phyloP scores from a whole-genome alignment of 2,797 vertebrate species.

The Rhincodon typus region DNA sequence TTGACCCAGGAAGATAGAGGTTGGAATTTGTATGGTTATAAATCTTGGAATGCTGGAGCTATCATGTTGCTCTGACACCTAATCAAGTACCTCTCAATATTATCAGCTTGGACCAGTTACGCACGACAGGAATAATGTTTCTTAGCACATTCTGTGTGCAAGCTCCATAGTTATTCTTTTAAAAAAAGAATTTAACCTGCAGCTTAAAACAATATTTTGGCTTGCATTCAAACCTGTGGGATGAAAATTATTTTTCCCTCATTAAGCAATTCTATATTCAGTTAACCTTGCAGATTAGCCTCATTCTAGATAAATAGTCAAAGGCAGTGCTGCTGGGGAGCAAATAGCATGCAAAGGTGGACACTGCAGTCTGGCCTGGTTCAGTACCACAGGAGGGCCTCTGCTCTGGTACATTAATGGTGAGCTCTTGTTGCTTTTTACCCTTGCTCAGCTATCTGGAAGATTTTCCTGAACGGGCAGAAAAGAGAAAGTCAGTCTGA shows the following conservation, averaged over 20 bases:
- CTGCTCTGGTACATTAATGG: neutral
- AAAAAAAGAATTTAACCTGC: neutral
- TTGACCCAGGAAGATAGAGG: constrained; percentile 34
- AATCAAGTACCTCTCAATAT: constrained; percentile 21
- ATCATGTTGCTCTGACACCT: constrained; percentile 26
- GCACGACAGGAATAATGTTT: constrained; percentile 6
- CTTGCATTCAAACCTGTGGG: constrained; percentile 30
- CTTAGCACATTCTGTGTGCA: neutral
- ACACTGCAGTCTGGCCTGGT: constrained; percentile 24
- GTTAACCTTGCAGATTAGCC: constrained; percentile 32
- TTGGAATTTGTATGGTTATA: constrained; percentile 13
- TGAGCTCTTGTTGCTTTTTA: neutral
- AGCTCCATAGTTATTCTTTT: neutral
- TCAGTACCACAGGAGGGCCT: neutral
- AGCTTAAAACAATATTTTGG: constrained; percentile 31
- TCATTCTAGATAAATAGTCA: constrained; percentile 6
- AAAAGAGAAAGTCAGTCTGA: constrained; percentile 26
- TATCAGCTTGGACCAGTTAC: constrained; percentile 22
- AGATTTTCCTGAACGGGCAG: constrained; percentile 13
- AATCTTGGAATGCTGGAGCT: constrained; percentile 31
- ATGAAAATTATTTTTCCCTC: constrained; percentile 16
- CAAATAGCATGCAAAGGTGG: neutral
- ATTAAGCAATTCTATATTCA: constrained; percentile 28
- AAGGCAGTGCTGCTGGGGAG: constrained; percentile 17
- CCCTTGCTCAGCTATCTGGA: constrained; percentile 10